These are phyloP conservation scores for Rosalia funebris DNA, from an alignment of 2,888 invertebrate species.

Conservation along the genomic window DNA sequence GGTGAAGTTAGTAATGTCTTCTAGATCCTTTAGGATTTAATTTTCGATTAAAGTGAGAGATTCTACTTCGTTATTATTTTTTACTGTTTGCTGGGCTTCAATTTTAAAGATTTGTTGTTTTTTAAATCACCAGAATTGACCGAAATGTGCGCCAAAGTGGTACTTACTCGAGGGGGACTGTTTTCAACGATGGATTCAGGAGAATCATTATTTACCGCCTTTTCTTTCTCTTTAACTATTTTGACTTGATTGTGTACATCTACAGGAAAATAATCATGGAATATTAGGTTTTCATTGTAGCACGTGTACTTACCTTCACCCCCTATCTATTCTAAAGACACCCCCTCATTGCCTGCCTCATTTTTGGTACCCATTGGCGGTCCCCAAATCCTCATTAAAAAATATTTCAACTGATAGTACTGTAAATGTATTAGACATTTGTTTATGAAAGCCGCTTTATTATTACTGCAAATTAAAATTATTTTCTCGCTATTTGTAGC, in stretches of 20 bases:
- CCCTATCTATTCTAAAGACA: conserved; percentile 51
- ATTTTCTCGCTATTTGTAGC: too few relatives aligned
- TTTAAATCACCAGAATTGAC: conserved; percentile 34
- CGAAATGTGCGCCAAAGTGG: too few relatives aligned
- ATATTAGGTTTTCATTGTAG: too few relatives aligned
- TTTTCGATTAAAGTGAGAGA: conserved; percentile 48
- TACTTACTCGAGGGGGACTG: conserved; percentile 46
- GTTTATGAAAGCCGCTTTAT: too few relatives aligned
- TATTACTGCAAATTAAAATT: too few relatives aligned
- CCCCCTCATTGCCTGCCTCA: conserved; percentile 67
- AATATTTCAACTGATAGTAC: conserved; percentile 82
- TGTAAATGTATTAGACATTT: too few relatives aligned
- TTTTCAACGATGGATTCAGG: conserved; percentile 26
- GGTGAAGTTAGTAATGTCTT: conserved; percentile 50
- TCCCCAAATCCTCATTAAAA: conserved; percentile 83
- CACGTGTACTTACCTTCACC: conserved; percentile 58
- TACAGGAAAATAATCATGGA: conserved; percentile 20
- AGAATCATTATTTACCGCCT: conserved; percentile 59
- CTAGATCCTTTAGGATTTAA: conserved; percentile 52
- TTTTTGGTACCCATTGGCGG: conserved; percentile 78
- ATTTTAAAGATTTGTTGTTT: conserved; percentile 35
- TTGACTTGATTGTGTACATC: conserved; percentile 26
- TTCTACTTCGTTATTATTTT: conserved; percentile 33
- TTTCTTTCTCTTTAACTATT: conserved; percentile 48
- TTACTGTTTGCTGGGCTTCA: conserved; percentile 18